Conservation (phyloP, 2,797 vertebrate species). For the Apodemus agrarius region DNA sequence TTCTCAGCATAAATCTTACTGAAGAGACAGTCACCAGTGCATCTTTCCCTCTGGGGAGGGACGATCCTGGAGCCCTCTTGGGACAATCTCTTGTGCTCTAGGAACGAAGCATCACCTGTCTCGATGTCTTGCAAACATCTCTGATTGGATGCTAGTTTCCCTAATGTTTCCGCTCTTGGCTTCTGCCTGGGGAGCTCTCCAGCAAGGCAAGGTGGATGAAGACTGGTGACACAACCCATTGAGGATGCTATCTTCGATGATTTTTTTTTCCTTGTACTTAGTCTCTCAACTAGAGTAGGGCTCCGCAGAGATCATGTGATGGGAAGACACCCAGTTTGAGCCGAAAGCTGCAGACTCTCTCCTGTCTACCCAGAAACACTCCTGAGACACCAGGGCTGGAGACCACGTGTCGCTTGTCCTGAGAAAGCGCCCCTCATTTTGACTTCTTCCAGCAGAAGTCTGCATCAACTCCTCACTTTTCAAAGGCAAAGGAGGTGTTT, state of each 20-base stretch:
- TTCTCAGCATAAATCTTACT: neutral
- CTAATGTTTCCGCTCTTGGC: neutral
- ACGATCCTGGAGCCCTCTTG: neutral
- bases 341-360: neutral
- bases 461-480: neutral
- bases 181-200: neutral
- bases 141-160: neutral
- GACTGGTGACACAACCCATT: accelerated
- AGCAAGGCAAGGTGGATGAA: neutral
- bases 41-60: neutral
- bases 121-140: neutral
- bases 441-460: neutral
- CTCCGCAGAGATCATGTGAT: neutral
- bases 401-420: accelerated
- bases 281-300: too few relatives aligned
- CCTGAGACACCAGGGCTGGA: neutral
- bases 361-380: neutral
- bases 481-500: neutral
- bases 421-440: neutral
- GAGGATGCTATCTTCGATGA: neutral
- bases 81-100: neutral
- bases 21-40: neutral
- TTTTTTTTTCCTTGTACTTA: neutral
- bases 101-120: neutral
- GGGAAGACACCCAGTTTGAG: neutral